These are phyloP conservation scores for Molossus alvarezi DNA, from an alignment of 2,797 vertebrate genomes.

Conservation along the genomic window DNA sequence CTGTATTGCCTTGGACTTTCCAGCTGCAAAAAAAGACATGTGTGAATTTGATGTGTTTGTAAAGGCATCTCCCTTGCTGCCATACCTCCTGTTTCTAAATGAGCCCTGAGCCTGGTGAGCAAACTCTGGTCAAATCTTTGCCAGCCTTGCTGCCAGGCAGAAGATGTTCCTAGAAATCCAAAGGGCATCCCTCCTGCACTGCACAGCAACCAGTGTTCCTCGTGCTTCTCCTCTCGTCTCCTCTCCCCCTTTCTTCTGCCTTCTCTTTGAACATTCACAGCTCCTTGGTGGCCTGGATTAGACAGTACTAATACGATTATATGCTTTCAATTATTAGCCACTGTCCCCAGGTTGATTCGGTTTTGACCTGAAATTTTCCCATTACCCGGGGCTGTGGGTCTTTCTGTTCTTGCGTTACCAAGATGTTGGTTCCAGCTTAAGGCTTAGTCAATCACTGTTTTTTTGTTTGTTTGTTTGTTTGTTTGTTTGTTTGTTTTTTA, in stretches of 20 bases:
- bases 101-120: neutral
- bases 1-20: neutral
- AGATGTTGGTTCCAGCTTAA: neutral
- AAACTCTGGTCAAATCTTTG: neutral
- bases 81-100: neutral
- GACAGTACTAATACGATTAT: neutral
- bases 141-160: neutral
- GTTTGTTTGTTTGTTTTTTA: neutral
- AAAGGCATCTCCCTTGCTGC: neutral
- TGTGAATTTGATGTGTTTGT: neutral
- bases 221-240: neutral
- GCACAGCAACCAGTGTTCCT: neutral
- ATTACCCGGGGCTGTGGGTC: neutral
- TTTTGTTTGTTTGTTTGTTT: neutral
- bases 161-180: neutral
- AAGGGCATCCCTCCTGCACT: neutral
- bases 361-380: neutral
- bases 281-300: neutral
- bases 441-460: neutral
- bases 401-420: neutral
- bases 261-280: neutral
- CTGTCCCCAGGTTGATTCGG: neutral
- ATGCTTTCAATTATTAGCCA: slow-evolving; percentile 30
- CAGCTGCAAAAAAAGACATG: neutral
- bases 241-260: neutral